These are phyloP conservation scores for Drosophila merina DNA, from an alignment of 2,888 invertebrate species.

Conservation along the genomic window DNA sequence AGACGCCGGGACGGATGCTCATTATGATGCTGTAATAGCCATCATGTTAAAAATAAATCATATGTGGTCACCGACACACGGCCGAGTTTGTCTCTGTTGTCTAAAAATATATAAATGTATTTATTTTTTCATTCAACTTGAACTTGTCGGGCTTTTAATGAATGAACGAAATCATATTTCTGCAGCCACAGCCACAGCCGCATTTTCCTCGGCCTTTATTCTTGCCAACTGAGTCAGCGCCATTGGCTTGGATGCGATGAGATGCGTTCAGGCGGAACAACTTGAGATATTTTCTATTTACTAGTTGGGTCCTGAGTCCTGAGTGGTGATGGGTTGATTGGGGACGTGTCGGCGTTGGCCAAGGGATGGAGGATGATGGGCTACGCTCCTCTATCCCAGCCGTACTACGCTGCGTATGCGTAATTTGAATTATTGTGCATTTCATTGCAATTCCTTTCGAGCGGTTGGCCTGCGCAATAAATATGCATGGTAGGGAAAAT, in stretches of 20 bases:
- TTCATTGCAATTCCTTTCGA: slow-evolving; percentile 64
- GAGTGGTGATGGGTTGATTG: slow-evolving; percentile 9
- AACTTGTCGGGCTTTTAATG: slow-evolving; percentile 72
- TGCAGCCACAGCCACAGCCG: slow-evolving; percentile 14
- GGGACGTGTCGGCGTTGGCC: background rate
- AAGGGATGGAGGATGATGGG: background rate
- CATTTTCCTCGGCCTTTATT: slow-evolving; percentile 19
- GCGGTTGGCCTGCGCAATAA: slow-evolving; percentile 31
- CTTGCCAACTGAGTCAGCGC: slow-evolving; percentile 41
- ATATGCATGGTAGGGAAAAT: slow-evolving; percentile 6
- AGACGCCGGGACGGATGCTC: slow-evolving; percentile 45
- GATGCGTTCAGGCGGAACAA: slow-evolving; percentile 56
- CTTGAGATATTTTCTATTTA: slow-evolving; percentile 53
- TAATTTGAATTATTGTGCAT: slow-evolving; percentile 73
- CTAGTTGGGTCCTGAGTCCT: slow-evolving; percentile 23
- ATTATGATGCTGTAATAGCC: slow-evolving; percentile 60
- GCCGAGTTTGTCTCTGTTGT: slow-evolving; percentile 17
- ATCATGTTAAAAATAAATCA: slow-evolving; percentile 58
- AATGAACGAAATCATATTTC: slow-evolving; percentile 65
- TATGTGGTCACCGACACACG: slow-evolving; percentile 21
- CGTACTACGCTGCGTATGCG: slow-evolving; percentile 50
- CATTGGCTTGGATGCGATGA: slow-evolving; percentile 35
- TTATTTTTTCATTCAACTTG: slow-evolving; percentile 70
- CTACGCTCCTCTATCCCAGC: background rate
- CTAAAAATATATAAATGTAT: background rate